Conservation (phyloP, 2,797 vertebrate genomes). For the Kryptopterus vitreolus region DNA sequence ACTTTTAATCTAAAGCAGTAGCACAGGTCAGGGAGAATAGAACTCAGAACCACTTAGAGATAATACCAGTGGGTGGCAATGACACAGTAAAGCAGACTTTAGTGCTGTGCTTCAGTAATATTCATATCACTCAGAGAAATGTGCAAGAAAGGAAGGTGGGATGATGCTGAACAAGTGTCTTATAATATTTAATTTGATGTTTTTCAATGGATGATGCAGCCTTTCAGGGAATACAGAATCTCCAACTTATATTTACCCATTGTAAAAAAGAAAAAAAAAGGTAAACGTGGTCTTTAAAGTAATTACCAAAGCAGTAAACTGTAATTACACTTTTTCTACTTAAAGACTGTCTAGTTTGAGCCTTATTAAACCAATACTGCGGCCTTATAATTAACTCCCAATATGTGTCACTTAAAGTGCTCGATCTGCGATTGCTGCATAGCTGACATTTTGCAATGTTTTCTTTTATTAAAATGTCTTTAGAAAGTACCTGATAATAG, state of each 20-base stretch:
- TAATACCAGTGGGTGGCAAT: not conserved
- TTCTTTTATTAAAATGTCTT: not conserved
- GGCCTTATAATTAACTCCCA: not conserved
- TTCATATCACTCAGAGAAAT: not conserved
- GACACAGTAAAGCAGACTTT: not conserved
- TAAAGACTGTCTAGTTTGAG: not conserved
- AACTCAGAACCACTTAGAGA: not conserved
- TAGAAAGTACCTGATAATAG: not conserved
- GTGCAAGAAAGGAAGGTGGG: not conserved
- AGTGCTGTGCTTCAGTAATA: not conserved
- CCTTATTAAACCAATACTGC: not conserved
- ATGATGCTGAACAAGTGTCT: not conserved
- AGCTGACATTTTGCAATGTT: not conserved
- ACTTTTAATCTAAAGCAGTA: not conserved
- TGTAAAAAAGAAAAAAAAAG: too few species aligned
- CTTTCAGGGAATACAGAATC: not conserved
- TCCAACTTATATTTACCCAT: not conserved
- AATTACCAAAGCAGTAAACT: not conserved
- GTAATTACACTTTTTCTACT: not conserved
- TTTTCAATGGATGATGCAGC: not conserved
- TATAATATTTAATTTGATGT: not conserved
- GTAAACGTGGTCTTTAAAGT: not conserved
- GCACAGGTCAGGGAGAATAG: not conserved
- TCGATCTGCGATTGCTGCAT: not conserved
- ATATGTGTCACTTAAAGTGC: not conserved